Evolutionary conservation across 1,140 invertebrate species (phyloP).

Genomic region (Penaeus chinensis): DNA sequence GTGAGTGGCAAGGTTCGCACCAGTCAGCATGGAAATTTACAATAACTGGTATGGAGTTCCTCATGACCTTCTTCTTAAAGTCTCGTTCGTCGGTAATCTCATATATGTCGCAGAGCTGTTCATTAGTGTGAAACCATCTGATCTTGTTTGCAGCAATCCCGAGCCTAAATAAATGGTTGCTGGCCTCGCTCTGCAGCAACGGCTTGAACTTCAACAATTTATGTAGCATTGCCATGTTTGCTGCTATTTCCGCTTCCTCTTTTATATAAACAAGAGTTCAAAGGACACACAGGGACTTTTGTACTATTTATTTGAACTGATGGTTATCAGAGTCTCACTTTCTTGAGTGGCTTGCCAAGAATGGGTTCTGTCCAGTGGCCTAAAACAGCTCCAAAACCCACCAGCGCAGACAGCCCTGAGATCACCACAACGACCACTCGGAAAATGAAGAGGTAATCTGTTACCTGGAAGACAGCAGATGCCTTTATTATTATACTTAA

Average conservation of each 20-base stretch:
- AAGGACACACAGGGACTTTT: background rate
- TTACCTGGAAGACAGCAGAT: conserved; percentile 35
- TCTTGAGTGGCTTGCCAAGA: conserved; percentile 39
- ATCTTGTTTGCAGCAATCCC: background rate
- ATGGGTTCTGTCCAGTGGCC: conserved; percentile 42
- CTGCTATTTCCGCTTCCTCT: background rate
- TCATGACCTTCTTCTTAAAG: conserved; percentile 64
- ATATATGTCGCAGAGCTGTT: conserved; percentile 50
- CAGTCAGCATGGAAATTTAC: conserved; percentile 65
- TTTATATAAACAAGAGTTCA: background rate
- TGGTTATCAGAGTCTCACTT: conserved; percentile 38
- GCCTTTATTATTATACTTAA: background rate
- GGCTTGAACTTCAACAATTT: too few species aligned
- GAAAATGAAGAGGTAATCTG: conserved; percentile 49
- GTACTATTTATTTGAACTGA: background rate
- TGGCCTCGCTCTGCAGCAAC: background rate
- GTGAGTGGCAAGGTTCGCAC: conserved; percentile 65
- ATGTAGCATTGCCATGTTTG: too few species aligned
- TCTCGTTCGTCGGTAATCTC: conserved; percentile 62
- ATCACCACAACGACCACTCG: conserved; percentile 43
- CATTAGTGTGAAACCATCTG: conserved; percentile 35
- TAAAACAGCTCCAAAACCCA: conserved; percentile 32
- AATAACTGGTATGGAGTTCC: conserved; percentile 62
- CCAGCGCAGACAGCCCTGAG: conserved; percentile 32
- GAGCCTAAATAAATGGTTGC: background rate